Percentiles rank a stretch among this genome's conserved stretches.
These are phyloP conservation scores for Dermatemys mawii DNA, from an alignment of 2,113 vertebrate species.

Conservation along the genomic window DNA sequence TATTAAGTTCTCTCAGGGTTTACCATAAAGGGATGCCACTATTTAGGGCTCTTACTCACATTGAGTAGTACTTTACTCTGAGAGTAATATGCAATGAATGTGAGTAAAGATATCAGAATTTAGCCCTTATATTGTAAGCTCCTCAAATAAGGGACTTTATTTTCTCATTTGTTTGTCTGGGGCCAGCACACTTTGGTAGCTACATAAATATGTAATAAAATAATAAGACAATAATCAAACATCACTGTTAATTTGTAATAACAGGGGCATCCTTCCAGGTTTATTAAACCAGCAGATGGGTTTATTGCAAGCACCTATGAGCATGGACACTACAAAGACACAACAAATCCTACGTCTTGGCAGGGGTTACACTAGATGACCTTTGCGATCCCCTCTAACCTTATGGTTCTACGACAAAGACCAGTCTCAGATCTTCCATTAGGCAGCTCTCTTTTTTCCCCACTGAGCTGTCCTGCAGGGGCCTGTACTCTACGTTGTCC, in stretches of 20 bases:
- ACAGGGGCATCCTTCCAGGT: background rate
- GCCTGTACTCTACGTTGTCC: background rate
- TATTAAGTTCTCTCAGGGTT: background rate
- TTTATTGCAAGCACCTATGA: background rate
- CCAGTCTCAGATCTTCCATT: background rate
- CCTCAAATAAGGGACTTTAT: background rate
- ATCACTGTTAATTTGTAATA: background rate
- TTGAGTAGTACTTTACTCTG: too few relatives aligned
- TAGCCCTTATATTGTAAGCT: background rate
- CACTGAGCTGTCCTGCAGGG: background rate
- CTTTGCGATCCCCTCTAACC: too few relatives aligned
- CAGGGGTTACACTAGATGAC: too few relatives aligned
- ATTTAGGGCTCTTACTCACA: background rate
- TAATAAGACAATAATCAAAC: background rate
- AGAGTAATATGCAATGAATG: rapidly evolving
- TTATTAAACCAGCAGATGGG: rapidly evolving
- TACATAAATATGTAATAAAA: background rate
- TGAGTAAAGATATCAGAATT: background rate
- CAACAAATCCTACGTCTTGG: too few relatives aligned
- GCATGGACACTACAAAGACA: background rate
- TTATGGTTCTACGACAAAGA: background rate
- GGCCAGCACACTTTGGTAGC: background rate
- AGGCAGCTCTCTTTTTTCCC: background rate
- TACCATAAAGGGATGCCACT: background rate
- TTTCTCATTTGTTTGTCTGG: background rate